These are phyloP conservation scores for Lasioglossum albipes DNA, from an alignment of 1,140 invertebrate genomes.

Conservation along the genomic window DNA sequence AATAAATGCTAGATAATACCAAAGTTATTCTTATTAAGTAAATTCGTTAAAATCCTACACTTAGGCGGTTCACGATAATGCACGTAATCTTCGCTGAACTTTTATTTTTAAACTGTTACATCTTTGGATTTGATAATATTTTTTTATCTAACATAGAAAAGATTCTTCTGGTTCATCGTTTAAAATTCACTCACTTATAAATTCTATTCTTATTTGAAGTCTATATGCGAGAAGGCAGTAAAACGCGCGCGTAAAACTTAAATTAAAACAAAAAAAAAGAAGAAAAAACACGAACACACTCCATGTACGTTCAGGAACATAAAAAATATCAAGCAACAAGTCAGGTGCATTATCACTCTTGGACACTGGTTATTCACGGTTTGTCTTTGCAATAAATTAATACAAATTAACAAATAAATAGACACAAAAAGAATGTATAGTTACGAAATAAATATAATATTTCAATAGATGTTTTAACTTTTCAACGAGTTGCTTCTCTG, in stretches of 20 bases:
- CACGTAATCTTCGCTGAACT: slow-evolving; percentile 50
- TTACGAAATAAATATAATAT: slow-evolving; percentile 65
- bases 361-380: neutral
- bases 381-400: slow-evolving; percentile 18
- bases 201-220: slow-evolving; percentile 17
- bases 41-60: slow-evolving; percentile 54
- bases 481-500: slow-evolving; percentile 78
- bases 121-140: slow-evolving; percentile 31
- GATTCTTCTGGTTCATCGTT: neutral
- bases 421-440: slow-evolving; percentile 49
- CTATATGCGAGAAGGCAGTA: slow-evolving; percentile 12
- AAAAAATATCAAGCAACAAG: slow-evolving; percentile 45
- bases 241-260: slow-evolving; percentile 10
- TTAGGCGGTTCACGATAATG: slow-evolving; percentile 69
- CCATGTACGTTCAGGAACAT: slow-evolving; percentile 18
- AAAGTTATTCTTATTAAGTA: slow-evolving; percentile 71
- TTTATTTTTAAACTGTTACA: slow-evolving; percentile 17
- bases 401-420: slow-evolving; percentile 60
- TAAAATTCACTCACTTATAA: slow-evolving; percentile 27
- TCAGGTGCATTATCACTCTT: slow-evolving; percentile 56
- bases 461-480: slow-evolving; percentile 69
- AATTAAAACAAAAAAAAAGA: neutral
- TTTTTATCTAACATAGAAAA: slow-evolving; percentile 18
- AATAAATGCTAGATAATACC: slow-evolving; percentile 80
- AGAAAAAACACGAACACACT: neutral